A percentile compares a stretch with the other conserved stretches of the same genome.
phyloP scores from a whole-genome alignment of 2,797 vertebrate genomes.

The Catamblyrhynchus diadema region DNA sequence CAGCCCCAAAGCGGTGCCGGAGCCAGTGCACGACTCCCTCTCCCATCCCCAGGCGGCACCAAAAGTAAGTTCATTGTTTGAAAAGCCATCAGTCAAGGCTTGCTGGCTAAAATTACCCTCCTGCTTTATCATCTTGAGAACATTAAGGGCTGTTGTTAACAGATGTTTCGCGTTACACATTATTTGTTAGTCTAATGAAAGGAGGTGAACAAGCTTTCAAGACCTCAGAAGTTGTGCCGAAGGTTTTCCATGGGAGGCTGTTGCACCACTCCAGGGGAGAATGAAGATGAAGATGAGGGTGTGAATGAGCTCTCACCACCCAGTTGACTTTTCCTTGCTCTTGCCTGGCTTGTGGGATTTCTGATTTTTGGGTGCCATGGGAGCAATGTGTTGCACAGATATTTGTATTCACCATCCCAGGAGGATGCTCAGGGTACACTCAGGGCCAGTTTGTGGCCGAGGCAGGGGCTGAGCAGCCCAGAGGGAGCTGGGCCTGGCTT shows the following conservation, averaged over 20 bases:
- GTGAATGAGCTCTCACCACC: neutral
- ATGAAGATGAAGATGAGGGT: neutral
- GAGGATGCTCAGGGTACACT: neutral
- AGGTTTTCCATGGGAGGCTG: constrained; percentile 57
- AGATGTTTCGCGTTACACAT: constrained; percentile 76
- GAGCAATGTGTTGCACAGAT: neutral
- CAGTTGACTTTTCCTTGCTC: neutral
- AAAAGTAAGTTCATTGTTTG: constrained; percentile 51
- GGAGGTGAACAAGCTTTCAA: constrained; percentile 77
- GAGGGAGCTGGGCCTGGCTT: neutral
- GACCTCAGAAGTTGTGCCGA: constrained; percentile 64
- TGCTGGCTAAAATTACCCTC: constrained; percentile 66
- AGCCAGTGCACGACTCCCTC: neutral
- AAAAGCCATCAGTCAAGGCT: constrained; percentile 52
- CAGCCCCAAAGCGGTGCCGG: neutral
- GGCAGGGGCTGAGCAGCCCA: neutral
- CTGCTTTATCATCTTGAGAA: constrained; percentile 74
- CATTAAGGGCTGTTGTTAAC: constrained; percentile 74
- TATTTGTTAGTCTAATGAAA: constrained; percentile 84
- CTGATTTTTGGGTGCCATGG: neutral
- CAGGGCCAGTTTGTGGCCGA: neutral
- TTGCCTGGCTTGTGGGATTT: neutral
- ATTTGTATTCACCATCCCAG: rapidly evolving
- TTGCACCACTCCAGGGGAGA: neutral
- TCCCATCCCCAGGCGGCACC: constrained; percentile 5